Evolutionary conservation across 2,113 vertebrate genomes (phyloP).

Genomic region (Mirounga angustirostris): DNA sequence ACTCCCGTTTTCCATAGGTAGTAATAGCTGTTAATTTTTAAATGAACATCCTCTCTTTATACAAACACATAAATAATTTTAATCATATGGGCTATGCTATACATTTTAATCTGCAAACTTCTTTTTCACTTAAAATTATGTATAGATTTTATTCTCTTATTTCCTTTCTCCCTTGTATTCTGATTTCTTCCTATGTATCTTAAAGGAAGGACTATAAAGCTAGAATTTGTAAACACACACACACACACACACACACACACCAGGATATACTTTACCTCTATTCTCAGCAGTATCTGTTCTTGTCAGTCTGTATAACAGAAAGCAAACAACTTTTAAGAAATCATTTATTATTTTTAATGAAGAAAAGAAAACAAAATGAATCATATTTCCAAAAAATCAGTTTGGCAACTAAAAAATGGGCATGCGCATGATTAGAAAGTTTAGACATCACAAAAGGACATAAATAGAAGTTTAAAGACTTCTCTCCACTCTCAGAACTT

Average conservation of each 20-base stretch:
- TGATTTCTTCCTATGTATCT: not conserved
- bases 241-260: not conserved
- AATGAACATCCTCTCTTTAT: not conserved
- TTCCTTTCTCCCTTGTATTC: not conserved
- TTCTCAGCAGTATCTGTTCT: not conserved
- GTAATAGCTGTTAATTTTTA: not conserved
- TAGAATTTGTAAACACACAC: not conserved
- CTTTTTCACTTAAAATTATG: not conserved
- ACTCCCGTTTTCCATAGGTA: not conserved
- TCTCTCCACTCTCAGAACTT: not conserved
- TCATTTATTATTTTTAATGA: conserved; percentile 7
- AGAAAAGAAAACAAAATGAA: not conserved
- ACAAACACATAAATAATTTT: not conserved
- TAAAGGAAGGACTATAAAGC: not conserved
- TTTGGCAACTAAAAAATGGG: not conserved
- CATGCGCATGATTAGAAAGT: not conserved
- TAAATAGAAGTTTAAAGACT: not conserved
- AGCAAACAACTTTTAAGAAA: not conserved
- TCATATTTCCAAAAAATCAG: not conserved
- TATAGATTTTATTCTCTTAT: not conserved
- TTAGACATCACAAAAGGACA: not conserved
- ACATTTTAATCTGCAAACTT: not conserved
- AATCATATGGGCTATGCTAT: not conserved
- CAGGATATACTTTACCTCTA: not conserved
- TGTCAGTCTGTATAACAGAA: not conserved